Base-by-base conservation (phyloP, 1,140 invertebrate genomes). In the Orchestia grillus region DNA sequence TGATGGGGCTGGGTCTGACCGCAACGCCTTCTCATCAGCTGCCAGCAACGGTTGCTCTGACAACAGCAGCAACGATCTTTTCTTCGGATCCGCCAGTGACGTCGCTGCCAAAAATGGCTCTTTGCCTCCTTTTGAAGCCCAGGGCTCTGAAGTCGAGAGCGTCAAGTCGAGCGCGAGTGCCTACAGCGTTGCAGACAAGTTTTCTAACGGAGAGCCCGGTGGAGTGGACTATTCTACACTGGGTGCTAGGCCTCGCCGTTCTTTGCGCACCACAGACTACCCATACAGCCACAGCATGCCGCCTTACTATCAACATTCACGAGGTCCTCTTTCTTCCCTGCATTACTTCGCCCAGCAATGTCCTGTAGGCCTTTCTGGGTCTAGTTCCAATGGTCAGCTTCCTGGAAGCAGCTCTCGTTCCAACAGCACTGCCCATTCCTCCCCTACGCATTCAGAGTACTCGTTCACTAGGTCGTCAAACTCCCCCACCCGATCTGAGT, bases 21-120 rank as follows among this genome's bases (percentile, higher is more conserved):
- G 92, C 92, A 44, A 45, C 44, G 92, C 92, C 44, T 94, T 94
- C 44, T 94, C 92, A 11, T 94, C 92, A 28, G 92, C 92, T 15
- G 92, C 92, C 92, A 94, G 92, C 44, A 94, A 94, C 92, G 92
- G 92, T n/a, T 94, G 92, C 44, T 94, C 92, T 45, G 92, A 94
- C 23, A 44, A 47, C 44, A 94, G 92, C 92, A 94, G 92, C 92
- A 94, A 94, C 44, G 92, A 94, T 40, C 44, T 94, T 40, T 94
- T 94, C 92, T 94, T 94, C 40, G 92, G 92, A 8, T 94, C 92
- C 16, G 92, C 92, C 92, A 94, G 92, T 44, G 92, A 94, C 44
- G 92, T 94, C 11, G 92, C 92, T 44, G 43, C 44, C 92, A 94
- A 94, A 40, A 94, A 94, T n/a, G 92, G 92, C 44, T 94, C 92